These are phyloP conservation scores for Pediacus dermestoides DNA, from an alignment of 2,888 invertebrate genomes.

Conservation along the genomic window DNA sequence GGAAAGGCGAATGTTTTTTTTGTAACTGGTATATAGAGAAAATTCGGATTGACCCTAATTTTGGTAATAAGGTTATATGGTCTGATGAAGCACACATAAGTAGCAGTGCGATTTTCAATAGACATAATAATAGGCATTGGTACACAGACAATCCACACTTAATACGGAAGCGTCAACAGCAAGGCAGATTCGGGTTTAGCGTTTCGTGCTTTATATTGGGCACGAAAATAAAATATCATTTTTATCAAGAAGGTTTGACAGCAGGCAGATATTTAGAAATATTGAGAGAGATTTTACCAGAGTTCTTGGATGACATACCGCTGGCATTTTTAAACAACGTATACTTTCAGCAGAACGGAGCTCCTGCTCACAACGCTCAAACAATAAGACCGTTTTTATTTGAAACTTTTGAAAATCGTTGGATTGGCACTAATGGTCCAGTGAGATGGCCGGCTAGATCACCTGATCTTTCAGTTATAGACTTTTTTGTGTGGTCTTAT, in stretches of 20 bases:
- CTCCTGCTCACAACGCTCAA: constrained; percentile 8
- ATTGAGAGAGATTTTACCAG: not conserved
- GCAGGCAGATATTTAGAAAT: constrained; percentile 1
- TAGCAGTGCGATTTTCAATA: not conserved
- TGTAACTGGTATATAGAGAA: not conserved
- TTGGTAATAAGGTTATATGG: constrained; percentile 4
- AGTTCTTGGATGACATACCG: constrained; percentile 1
- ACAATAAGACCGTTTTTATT: constrained; percentile 5
- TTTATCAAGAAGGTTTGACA: not conserved
- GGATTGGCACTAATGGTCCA: constrained; percentile 11
- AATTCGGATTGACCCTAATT: not conserved
- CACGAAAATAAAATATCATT: not conserved
- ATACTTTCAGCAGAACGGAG: constrained; percentile 8
- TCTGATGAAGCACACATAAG: constrained; percentile 1
- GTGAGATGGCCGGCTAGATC: constrained; percentile 10
- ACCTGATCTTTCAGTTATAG: no score
- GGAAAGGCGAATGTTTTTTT: constrained; percentile 2
- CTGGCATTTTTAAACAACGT: constrained; percentile 1
- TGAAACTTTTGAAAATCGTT: constrained; percentile 3
- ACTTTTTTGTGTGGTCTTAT: no score
- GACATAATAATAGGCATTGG: constrained; percentile 1
- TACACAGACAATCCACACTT: not conserved
- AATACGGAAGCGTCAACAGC: not conserved
- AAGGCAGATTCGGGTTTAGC: constrained; percentile 3
- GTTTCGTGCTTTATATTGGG: constrained; percentile 2